Percentiles rank a stretch among this genome's conserved stretches.
These are phyloP conservation scores for Clarias magur DNA, from an alignment of 2,113 vertebrate species.

Conservation along the genomic window DNA sequence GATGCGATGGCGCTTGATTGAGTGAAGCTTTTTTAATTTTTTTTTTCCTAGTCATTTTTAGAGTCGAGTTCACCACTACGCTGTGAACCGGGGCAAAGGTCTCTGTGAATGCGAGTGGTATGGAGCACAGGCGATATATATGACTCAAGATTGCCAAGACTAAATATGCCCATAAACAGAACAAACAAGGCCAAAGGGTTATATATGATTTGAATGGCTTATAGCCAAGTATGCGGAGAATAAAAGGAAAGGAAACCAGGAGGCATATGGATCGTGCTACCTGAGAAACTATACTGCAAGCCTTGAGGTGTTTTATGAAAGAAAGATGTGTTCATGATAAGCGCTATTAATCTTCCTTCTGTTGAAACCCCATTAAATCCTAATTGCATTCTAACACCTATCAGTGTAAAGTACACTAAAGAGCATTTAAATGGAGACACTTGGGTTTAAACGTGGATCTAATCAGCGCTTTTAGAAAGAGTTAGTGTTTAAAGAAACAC, in stretches of 20 bases:
- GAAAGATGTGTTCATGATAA: neutral
- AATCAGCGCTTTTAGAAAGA: neutral
- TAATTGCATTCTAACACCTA: neutral
- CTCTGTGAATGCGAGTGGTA: neutral
- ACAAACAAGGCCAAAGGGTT: neutral
- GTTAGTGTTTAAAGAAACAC: slow-evolving; percentile 60
- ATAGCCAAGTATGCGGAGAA: neutral
- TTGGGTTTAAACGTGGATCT: neutral
- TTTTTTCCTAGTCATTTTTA: neutral
- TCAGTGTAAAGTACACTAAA: slow-evolving; percentile 9
- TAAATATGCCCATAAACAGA: neutral
- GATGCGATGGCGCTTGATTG: neutral
- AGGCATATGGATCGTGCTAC: neutral
- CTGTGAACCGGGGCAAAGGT: slow-evolving; percentile 31
- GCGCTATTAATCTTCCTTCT: neutral
- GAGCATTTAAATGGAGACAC: neutral
- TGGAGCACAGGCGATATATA: neutral
- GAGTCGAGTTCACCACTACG: neutral
- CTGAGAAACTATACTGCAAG: neutral
- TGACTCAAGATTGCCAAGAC: neutral
- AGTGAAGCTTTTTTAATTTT: neutral
- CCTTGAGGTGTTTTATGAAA: neutral
- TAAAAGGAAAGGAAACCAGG: neutral
- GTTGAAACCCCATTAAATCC: neutral
- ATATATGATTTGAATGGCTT: neutral